phyloP scores from a whole-genome alignment of 2,797 vertebrate species.

The Australoheros facetus region DNA sequence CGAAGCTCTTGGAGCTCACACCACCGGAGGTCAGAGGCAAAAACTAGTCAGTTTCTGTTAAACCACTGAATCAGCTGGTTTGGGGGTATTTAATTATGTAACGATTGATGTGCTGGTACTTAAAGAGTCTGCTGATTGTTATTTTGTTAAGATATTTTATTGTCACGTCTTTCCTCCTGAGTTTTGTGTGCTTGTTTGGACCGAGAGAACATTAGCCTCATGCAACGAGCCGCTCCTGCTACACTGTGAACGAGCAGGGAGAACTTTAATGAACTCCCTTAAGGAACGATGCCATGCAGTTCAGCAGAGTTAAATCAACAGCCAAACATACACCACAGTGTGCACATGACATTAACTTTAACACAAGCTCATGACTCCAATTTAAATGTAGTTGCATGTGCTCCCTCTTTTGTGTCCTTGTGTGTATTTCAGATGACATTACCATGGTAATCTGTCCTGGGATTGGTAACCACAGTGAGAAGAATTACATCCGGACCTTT shows the following conservation, averaged over 20 bases:
- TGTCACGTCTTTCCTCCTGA: not conserved
- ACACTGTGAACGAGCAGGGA: constrained; percentile 4
- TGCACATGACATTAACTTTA: constrained; percentile 7
- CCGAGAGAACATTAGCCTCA: not conserved
- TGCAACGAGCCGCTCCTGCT: constrained; percentile 4
- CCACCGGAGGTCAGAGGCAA: constrained; percentile 84
- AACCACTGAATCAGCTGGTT: not conserved
- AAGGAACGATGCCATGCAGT: constrained; percentile 29
- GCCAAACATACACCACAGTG: not conserved
- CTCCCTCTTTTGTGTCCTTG: constrained; percentile 29
- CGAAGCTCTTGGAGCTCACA: constrained; percentile 86
- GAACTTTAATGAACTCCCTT: constrained; percentile 47
- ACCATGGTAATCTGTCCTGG: constrained; percentile 98
- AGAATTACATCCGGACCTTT: constrained; percentile 97
- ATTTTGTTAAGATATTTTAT: not conserved
- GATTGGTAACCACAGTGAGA: constrained; percentile 97
- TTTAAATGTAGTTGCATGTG: constrained; percentile 28
- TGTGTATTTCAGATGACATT: constrained; percentile 84
- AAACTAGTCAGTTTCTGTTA: not conserved
- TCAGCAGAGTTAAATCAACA: constrained; percentile 40
- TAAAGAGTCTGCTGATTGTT: not conserved
- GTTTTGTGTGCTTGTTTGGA: constrained; percentile 17
- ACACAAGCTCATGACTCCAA: constrained; percentile 34
- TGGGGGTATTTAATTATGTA: not conserved
- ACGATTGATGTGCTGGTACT: not conserved